phyloP scores from a whole-genome alignment of 2,797 vertebrate species.

The Scyliorhinus canicula region DNA sequence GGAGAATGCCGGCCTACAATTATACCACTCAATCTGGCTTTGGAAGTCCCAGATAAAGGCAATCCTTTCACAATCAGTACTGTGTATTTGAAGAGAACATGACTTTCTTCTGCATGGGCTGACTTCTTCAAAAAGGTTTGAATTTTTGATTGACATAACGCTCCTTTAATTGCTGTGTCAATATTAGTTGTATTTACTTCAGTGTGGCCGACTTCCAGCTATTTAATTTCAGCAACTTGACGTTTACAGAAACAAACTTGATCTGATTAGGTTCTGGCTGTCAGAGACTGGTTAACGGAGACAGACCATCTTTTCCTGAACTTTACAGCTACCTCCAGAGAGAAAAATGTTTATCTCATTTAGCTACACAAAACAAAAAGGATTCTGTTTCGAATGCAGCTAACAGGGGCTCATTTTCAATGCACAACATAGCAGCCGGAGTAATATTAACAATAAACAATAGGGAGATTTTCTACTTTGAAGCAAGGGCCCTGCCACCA shows the following conservation, averaged over 20 bases:
- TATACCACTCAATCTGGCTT: background rate
- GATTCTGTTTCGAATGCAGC: background rate
- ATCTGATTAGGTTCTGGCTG: conserved; percentile 17
- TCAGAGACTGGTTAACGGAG: background rate
- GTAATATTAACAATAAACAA: background rate
- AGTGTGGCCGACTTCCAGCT: background rate
- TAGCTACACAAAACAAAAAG: background rate
- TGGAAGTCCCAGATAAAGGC: background rate
- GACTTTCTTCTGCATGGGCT: background rate
- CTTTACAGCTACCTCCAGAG: background rate
- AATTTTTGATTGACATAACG: background rate
- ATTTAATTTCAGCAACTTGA: background rate
- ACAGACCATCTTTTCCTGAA: background rate
- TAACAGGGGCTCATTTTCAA: background rate
- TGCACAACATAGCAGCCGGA: background rate
- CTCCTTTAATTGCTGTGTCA: background rate
- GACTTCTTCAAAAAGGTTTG: background rate
- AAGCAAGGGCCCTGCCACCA: background rate
- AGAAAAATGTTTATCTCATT: background rate
- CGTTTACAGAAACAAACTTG: conserved; percentile 14
- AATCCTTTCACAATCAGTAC: background rate
- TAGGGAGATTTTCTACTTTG: background rate
- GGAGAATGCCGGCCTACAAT: no score
- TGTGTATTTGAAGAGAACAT: background rate
- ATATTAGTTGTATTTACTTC: background rate